Evolutionary conservation across 2,888 invertebrate species (phyloP).

Genomic region (Lithophane socia): DNA sequence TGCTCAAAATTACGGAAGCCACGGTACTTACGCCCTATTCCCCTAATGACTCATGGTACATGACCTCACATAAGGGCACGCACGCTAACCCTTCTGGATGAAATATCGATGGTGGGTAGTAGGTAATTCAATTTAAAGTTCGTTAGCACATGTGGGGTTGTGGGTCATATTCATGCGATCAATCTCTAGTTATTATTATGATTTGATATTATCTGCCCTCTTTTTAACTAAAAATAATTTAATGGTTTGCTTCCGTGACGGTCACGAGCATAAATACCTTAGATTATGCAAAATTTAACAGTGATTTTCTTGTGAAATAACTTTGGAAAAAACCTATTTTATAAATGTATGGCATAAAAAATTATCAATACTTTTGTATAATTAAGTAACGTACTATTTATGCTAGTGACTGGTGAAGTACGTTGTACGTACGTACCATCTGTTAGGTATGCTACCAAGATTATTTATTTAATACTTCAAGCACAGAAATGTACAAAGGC

Average conservation of each 20-base stretch:
- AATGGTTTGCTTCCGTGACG: background rate
- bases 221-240: background rate
- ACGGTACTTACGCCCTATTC: background rate
- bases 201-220: background rate
- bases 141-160: conserved; percentile 19
- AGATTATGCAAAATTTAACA: background rate
- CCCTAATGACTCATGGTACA: conserved; percentile 28
- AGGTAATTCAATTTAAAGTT: conserved; percentile 52
- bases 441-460: background rate
- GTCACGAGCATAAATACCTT: background rate
- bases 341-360: too few relatives aligned
- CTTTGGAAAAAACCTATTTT: too few relatives aligned
- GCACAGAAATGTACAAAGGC: too few relatives aligned
- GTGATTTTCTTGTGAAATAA: too few relatives aligned
- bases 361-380: background rate
- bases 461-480: too few relatives aligned
- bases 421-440: too few relatives aligned
- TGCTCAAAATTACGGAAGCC: background rate
- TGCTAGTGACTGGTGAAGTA: background rate
- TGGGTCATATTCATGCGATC: conserved; percentile 15
- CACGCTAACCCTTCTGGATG: conserved; percentile 32
- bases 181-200: conserved; percentile 9
- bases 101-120: conserved; percentile 33
- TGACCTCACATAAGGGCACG: conserved; percentile 30
- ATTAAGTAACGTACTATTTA: background rate